Percentiles rank a stretch among this genome's conserved stretches.
phyloP scores from a whole-genome alignment of 1,140 invertebrate genomes.

The Trichonephila inaurata region DNA sequence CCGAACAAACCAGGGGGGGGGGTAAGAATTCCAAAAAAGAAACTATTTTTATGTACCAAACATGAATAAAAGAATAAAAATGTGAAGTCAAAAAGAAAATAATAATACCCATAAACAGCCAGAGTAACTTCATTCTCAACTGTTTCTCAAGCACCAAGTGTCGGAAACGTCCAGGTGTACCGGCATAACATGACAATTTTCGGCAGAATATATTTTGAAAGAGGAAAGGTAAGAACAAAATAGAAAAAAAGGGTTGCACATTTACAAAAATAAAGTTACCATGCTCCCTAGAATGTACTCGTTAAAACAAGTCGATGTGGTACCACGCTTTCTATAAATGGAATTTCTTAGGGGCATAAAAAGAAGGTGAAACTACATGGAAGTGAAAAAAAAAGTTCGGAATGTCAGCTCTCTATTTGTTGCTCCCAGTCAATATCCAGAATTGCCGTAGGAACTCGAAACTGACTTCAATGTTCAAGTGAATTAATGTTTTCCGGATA shows the following conservation, averaged over 20 bases:
- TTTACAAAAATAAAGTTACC: conserved; percentile 32
- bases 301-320: background rate
- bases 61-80: background rate
- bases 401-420: background rate
- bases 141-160: background rate
- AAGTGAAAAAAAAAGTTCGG: background rate
- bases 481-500: background rate
- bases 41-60: background rate
- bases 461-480: background rate
- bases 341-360: conserved; percentile 10
- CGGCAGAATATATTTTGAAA: background rate
- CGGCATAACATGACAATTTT: background rate
- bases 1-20: background rate
- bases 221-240: background rate
- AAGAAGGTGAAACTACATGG: background rate
- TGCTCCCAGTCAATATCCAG: conserved; percentile 24
- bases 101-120: background rate
- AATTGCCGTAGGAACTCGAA: background rate
- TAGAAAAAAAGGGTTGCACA: no score
- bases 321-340: background rate
- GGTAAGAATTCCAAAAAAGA: background rate
- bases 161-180: background rate
- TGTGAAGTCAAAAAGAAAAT: background rate
- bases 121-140: background rate
- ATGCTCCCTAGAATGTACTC: background rate